Base-by-base conservation (phyloP, 2,888 invertebrate species). In the Ametastegia equiseti region DNA sequence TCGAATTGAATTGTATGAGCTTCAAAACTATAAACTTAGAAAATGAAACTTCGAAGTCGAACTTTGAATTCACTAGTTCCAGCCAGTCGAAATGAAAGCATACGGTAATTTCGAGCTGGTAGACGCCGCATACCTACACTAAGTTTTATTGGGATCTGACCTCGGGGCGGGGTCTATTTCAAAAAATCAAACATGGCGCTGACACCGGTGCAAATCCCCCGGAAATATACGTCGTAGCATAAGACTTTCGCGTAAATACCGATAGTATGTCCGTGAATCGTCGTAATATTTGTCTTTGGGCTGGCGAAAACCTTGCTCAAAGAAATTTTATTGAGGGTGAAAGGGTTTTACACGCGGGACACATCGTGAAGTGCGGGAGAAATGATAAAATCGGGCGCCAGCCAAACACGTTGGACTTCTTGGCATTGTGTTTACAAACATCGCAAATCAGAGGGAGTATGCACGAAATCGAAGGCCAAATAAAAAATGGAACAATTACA, bases 111-210 rank as follows among this genome's bases (percentile, higher is more conserved):
- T n/a, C n/a, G n/a, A n/a, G n/a, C n/a, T n/a, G n/a, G n/a, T n/a
- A n/a, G n/a, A n/a, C n/a, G n/a, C n/a, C n/a, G n/a, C n/a, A n/a
- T n/a, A n/a, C n/a, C n/a, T n/a, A n/a, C n/a, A n/a, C n/a, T n/a
- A n/a, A n/a, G n/a, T n/a, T n/a, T n/a, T 82, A 81, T 54, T 54
- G 54, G 54, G 54, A 54, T 54, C 54, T 54, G 54, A 65, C 65
- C 33, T 65, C 15, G 36, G 65, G 65, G 65, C 30, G 65, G 65
- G 65, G 65, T 30, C 65, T 33, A 65, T 13, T 65, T 65, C 65
- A 36, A 33, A 65, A 65, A 33, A 65, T 33, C 33, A 7, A 65
- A 65, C 15, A 65, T 65, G 65, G 65, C 65, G 65, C 36, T 9
- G 23, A 23, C 65, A 65, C 36, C 33, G 33, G 11, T 33, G 33